Conservation (phyloP, 2,888 invertebrate species). For the Gari tellinella region DNA sequence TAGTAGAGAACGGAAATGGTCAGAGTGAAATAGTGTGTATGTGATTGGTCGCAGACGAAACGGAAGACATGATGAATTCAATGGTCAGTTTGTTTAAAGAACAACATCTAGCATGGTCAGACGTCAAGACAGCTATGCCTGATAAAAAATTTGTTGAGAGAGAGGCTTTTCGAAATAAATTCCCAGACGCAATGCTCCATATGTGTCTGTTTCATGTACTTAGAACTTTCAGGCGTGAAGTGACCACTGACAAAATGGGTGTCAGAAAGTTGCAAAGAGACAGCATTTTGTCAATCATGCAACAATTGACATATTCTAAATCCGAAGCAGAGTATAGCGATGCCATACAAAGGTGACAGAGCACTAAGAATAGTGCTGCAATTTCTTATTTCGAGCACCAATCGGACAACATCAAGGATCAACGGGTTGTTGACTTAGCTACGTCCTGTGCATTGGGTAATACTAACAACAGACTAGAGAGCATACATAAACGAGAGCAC, state of each 20-base stretch:
- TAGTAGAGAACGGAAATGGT: conserved; percentile 23
- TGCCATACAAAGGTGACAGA: no score
- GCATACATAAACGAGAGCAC: no score
- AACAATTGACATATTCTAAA: conserved; percentile 10
- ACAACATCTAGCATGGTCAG: conserved; percentile 18
- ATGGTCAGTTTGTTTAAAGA: conserved; percentile 28
- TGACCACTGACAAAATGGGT: conserved; percentile 15
- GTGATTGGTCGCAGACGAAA: conserved; percentile 27
- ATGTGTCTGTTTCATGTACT: conserved; percentile 25
- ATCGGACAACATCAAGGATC: conserved; percentile 14
- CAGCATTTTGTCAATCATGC: conserved; percentile 9
- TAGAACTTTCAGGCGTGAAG: conserved; percentile 19
- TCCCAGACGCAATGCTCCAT: conserved; percentile 10
- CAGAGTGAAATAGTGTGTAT: conserved; percentile 20
- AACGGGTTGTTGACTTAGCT: conserved; percentile 5
- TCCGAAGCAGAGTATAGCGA: conserved; percentile 9
- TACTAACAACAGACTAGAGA: conserved; percentile 7
- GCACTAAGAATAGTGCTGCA: conserved; percentile 3
- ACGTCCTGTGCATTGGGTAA: conserved; percentile 3
- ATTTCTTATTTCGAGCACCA: conserved; percentile 7
- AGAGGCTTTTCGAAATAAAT: conserved; percentile 12
- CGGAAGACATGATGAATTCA: conserved; percentile 16
- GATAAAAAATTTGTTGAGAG: conserved; percentile 34
- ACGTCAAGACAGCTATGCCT: conserved; percentile 19
- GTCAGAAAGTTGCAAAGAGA: conserved; percentile 11